Evolutionary conservation across 2,888 invertebrate genomes (phyloP), one percentile per base, ranked within the genome.

Genomic region (Conistra vaccinii): DNA sequence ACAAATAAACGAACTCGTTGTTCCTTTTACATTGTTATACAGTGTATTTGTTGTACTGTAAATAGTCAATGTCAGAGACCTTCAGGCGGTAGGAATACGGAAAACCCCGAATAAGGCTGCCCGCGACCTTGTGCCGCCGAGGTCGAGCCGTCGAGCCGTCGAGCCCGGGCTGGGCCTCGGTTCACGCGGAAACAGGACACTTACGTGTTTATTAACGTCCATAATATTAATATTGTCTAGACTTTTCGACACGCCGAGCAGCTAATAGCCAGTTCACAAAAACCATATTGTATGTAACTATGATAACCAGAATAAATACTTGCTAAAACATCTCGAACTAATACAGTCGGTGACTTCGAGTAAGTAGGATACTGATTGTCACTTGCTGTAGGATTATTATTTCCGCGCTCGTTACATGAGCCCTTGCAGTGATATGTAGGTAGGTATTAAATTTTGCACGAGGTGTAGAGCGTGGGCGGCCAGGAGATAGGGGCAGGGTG

Each of bases 391-490:
- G 20, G 86, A 83, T 90, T 85, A 83, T 87, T 85, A 88, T 89
- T 92, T 93, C 91, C 89, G 88, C 86, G 86, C 86, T 88, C 82
- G 87, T 91, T 87, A 90, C 87, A 86, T 88, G 86, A 85, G 85
- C 86, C 89, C 87, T 90, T 89, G 85, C 85, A 90, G 87, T 84
- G 69, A 79, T 83, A 78, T 78, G 63, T 81, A 79, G 76, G 74
- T 88, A 89, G 87, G 89, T 92, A 92, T 95, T 93, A 91, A 94
- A 94, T 94, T 95, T 95, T 95, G 96, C 95, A 95, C 92, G 91
- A 93, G 91, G 92, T 91, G 89, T 91, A 88, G 91, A 91, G 91
- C 89, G 92, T 90, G 84, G 91, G 91, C 84, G 91, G 65, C 85
- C 72, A 85, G 90, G 88, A 90, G 91, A 89, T 90, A 89, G 88